A percentile compares a stretch with the other conserved stretches of the same genome.
Evolutionary conservation across 2,797 vertebrate genomes (phyloP).

Genomic region (Acridotheres tristis): DNA sequence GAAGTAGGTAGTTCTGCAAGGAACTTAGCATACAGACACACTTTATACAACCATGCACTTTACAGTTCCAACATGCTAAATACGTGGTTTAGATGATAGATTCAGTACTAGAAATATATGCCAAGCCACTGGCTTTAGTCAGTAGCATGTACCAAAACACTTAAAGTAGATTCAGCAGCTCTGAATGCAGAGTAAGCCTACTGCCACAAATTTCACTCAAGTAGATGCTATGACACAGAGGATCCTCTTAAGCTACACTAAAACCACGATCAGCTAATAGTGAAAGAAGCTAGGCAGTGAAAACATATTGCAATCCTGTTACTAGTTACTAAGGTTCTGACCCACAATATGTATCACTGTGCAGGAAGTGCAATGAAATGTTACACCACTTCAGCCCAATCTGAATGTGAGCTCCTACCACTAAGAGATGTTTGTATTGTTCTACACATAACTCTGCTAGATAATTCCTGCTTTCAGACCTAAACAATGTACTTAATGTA

Average conservation of each 20-base stretch:
- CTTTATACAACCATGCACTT: background rate
- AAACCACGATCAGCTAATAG: background rate
- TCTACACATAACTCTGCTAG: background rate
- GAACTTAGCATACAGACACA: background rate
- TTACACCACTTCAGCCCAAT: background rate
- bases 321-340: background rate
- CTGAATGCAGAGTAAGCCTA: background rate
- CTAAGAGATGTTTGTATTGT: background rate
- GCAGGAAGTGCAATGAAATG: background rate
- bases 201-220: background rate
- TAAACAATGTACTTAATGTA: background rate
- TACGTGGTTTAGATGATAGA: background rate
- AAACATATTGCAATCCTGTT: background rate
- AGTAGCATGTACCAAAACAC: background rate
- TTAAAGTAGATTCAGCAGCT: background rate
- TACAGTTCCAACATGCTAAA: background rate
- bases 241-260: background rate
- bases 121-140: background rate
- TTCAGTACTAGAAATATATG: background rate
- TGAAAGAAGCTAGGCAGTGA: background rate
- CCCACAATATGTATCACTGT: background rate
- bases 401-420: background rate
- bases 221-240: background rate
- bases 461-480: background rate
- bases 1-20: background rate